Evolutionary conservation across 2,888 invertebrate genomes (phyloP), one percentile per base, ranked within the genome.

Genomic region (Neoscelio sp.): DNA sequence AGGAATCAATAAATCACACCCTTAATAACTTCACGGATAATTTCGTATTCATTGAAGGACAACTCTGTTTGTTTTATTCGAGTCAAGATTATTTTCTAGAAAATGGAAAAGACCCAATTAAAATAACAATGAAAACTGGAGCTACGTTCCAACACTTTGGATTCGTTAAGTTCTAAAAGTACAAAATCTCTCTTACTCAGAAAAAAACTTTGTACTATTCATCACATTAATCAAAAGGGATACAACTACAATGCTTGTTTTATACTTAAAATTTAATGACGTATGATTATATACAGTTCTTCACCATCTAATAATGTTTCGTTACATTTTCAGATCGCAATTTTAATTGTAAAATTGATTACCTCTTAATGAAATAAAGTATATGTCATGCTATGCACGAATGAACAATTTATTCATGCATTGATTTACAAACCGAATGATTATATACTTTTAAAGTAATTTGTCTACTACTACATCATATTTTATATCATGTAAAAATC

Each of bases 61-160:
- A 44, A 35, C 35, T 50, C 52, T n/a, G 52, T 42, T 33, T 12
- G 7, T 40, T 6, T 10, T 20, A 18, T 20, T 17, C 6, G 23
- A 13, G 67, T 50, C 60, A 30, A 30, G 30, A 30, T 30, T 30
- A 10, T 13, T 38, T 10, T 10, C 13, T 2, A 7, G 13, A 2
- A 38, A 38, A 38, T 38, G 35, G n/a, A 74, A 74, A 23, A 65
- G 68, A 60, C 48, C 80, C 80, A 83, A 83, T 84, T 83, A 82
- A 78, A 81, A 82, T 79, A 65, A 81, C 80, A 81, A 82, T 71
- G 77, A 54, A 26, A 52, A 26, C 52, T 60, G 18, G 60, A 56
- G 15, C 30, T 35, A 44, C 18, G 28, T 48, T 38, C 28, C 17
- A 20, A 17, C 58, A 20, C 58, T 44, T 35, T 10, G 10, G 28